Evolutionary conservation across 2,888 invertebrate genomes (phyloP).

Genomic region (Chaitophorus viminalis): DNA sequence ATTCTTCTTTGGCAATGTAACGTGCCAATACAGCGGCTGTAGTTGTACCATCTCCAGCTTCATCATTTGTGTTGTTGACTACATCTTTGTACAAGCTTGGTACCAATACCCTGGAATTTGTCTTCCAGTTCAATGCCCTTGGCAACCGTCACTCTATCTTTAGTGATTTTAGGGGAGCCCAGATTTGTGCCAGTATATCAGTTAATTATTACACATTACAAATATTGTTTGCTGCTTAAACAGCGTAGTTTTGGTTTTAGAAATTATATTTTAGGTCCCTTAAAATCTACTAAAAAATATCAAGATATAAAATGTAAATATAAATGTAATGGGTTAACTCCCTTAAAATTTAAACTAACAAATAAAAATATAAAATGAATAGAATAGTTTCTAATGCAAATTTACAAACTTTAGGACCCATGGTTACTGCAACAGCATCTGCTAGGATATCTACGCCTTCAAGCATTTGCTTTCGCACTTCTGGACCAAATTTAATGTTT

Average conservation of each 20-base stretch:
- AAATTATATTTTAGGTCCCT: no score
- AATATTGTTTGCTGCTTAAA: no score
- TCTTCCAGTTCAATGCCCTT: constrained; percentile 98
- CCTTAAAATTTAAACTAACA: no score
- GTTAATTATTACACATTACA: constrained; percentile 71
- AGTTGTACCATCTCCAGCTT: constrained; percentile 98
- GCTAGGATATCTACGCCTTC: constrained; percentile 97
- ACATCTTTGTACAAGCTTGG: constrained; percentile 98
- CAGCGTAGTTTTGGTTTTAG: no score
- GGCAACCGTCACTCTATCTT: constrained; percentile 99
- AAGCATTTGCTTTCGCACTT: constrained; percentile 96
- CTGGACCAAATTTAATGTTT: constrained; percentile 97
- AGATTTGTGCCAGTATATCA: constrained; percentile 98
- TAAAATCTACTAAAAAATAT: no score
- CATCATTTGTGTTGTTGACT: constrained; percentile 99
- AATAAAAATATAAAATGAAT: no score
- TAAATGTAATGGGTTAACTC: no score
- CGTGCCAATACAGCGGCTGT: constrained; percentile 97
- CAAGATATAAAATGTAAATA: no score
- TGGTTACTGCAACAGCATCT: constrained; percentile 99
- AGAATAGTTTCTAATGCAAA: no score
- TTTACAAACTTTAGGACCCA: constrained; percentile 91
- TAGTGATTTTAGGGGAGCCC: constrained; percentile 99
- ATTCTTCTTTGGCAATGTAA: constrained; percentile 98
- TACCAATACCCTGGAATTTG: constrained; percentile 99